Evolutionary conservation across 2,888 invertebrate species (phyloP), one percentile per base, ranked within the genome.

Genomic region (Esperia sulphurella): DNA sequence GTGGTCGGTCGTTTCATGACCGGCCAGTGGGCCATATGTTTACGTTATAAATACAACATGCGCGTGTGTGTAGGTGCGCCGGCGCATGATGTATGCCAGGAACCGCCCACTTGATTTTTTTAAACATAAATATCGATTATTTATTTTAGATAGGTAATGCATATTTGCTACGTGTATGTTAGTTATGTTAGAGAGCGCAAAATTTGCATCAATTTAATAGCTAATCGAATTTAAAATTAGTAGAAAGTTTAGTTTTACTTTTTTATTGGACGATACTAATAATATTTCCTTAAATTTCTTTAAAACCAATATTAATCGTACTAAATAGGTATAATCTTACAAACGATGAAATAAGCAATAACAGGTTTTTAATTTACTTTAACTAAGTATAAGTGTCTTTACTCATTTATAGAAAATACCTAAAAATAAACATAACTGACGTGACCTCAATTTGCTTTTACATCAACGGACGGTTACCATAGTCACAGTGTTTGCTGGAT

Each of bases 21-120:
- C 59, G 63, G 45, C 51, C 53, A 50, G 57, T 61, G 70, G 76
- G 84, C 83, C 86, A 86, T 83, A 82, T 86, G 86, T 82, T 85
- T 78, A 80, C 71, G 79, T 76, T 87, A 80, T 82, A 81, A 82
- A 80, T 80, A 84, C 75, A 68, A 70, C 65, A 14, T 14, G 65
- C 62, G 62, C 60, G 68, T 58, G 58, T 62, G 67, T 68, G 72
- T 73, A 70, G 76, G 73, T 77, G 73, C 67, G 75, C 68, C 65
- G 64, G 65, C 72, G 64, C 73, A 75, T 79, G 75, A 78, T 75
- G 68, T 61, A 75, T 68, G 75, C 76, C 79, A 83, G 81, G 73
- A 69, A 76, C 76, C 87, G 86, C 86, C 86, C 86, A 86, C 86
- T 62, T 48, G 35, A 33, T 14, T 13, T 39, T 21, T 44, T 48